phyloP scores from a whole-genome alignment of 2,113 vertebrate species.

The Siniperca knerii region DNA sequence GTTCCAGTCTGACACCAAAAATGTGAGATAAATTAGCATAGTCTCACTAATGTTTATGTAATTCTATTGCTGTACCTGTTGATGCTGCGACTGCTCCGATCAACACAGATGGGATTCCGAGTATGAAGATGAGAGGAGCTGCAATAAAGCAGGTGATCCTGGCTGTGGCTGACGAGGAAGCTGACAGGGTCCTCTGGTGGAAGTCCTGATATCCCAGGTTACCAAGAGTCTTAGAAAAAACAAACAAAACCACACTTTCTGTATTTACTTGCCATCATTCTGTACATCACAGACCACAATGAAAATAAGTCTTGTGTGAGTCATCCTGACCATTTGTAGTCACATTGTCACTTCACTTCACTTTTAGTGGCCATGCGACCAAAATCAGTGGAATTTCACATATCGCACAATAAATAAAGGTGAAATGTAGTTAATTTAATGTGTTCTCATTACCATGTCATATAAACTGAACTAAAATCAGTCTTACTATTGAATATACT shows the following conservation, averaged over 20 bases:
- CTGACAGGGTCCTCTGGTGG: conserved; percentile 85
- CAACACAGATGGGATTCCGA: conserved; percentile 82
- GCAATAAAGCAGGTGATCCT: conserved; percentile 81
- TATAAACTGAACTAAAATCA: not conserved
- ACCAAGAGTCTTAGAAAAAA: conserved; percentile 78
- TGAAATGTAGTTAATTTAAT: not conserved
- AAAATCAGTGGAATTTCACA: not conserved
- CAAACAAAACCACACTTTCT: not conserved
- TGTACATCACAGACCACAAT: not conserved
- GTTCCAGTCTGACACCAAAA: conserved; percentile 69
- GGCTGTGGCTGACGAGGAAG: conserved; percentile 73
- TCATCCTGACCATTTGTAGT: not conserved
- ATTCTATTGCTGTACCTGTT: conserved; percentile 75
- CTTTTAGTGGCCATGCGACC: not conserved
- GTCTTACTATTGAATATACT: not conserved
- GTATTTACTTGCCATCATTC: not conserved
- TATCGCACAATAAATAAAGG: not conserved
- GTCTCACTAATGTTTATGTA: not conserved
- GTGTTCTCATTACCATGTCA: not conserved
- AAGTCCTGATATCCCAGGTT: conserved; percentile 84
- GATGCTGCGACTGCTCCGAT: conserved; percentile 85
- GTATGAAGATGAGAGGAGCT: conserved; percentile 69
- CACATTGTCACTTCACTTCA: not conserved
- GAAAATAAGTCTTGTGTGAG: not conserved
- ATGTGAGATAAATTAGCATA: not conserved